phyloP scores from a whole-genome alignment of 2,113 vertebrate species.

The Myocastor coypus region DNA sequence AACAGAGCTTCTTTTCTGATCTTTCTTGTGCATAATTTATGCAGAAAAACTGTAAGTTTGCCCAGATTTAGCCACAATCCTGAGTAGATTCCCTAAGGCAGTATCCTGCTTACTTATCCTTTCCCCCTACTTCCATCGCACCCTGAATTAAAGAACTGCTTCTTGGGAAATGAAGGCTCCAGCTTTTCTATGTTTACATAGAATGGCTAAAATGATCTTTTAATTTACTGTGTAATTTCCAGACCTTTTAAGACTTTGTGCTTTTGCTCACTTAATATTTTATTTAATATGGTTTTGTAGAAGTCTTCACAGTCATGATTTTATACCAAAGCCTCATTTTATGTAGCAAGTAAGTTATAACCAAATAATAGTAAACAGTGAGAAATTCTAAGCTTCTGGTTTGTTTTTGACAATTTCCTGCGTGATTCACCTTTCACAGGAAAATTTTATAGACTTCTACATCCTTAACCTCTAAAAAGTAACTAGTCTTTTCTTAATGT shows the following conservation, averaged over 20 bases:
- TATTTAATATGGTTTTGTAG: background rate
- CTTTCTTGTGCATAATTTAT: constrained; percentile 9
- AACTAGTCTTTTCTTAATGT: constrained; percentile 31
- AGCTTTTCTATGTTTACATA: background rate
- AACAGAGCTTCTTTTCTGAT: constrained; percentile 15
- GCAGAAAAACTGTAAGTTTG: background rate
- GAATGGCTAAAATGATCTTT: constrained; percentile 30
- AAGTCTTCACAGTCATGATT: constrained; percentile 55
- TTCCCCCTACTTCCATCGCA: background rate
- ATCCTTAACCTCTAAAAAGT: constrained; percentile 32
- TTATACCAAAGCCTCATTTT: constrained; percentile 37
- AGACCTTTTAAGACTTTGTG: background rate
- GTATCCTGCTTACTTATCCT: background rate
- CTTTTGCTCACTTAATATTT: constrained; percentile 58
- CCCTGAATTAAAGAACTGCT: background rate
- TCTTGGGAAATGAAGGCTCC: background rate
- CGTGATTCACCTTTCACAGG: background rate
- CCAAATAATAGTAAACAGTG: constrained; percentile 35
- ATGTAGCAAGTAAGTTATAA: constrained; percentile 5
- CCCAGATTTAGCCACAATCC: background rate
- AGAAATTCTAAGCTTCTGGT: constrained; percentile 45
- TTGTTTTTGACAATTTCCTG: constrained; percentile 45
- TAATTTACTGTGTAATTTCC: constrained; percentile 35
- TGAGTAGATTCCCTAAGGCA: background rate
- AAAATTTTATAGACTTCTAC: constrained; percentile 23